Percentiles rank a stretch among this genome's conserved stretches.
phyloP scores from a whole-genome alignment of 2,888 invertebrate species.

The Hymenopus coronatus region DNA sequence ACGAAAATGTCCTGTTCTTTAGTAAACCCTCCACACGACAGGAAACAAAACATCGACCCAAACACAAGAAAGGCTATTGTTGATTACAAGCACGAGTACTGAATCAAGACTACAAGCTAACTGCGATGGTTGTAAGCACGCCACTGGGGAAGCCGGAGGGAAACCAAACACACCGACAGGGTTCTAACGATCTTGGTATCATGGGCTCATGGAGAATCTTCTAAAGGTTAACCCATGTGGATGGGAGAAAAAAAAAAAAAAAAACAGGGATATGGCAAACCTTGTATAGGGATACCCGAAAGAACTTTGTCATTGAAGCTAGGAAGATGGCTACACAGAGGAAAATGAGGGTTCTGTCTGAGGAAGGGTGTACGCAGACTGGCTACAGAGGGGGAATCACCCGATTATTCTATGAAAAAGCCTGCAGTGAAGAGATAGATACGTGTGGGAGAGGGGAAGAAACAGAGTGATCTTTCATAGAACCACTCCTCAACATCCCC shows the following conservation, averaged over 20 bases:
- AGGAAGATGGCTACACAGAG: not conserved
- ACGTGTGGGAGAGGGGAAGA: not conserved
- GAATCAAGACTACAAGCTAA: too few species aligned
- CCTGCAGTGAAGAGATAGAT: conserved; percentile 20
- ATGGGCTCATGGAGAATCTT: not conserved
- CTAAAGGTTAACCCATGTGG: not conserved
- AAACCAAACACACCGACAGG: not conserved
- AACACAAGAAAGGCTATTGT: too few species aligned
- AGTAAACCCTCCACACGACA: too few species aligned
- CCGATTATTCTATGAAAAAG: conserved; percentile 24
- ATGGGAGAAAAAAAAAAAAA: too few species aligned
- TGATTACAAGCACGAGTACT: too few species aligned
- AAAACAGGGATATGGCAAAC: not conserved
- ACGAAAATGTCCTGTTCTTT: too few species aligned
- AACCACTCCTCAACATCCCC: not conserved
- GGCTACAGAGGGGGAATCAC: not conserved
- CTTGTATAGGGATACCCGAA: not conserved
- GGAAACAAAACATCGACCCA: too few species aligned
- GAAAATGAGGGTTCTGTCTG: not conserved
- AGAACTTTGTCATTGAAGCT: not conserved
- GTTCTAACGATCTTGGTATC: not conserved
- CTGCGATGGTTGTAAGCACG: too few species aligned
- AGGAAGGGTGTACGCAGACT: not conserved
- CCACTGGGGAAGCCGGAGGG: not conserved
- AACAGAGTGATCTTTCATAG: not conserved